Percentiles rank a stretch among this genome's conserved stretches.
These are phyloP conservation scores for Crotophaga sulcirostris DNA, from an alignment of 2,113 vertebrate genomes.

Conservation along the genomic window DNA sequence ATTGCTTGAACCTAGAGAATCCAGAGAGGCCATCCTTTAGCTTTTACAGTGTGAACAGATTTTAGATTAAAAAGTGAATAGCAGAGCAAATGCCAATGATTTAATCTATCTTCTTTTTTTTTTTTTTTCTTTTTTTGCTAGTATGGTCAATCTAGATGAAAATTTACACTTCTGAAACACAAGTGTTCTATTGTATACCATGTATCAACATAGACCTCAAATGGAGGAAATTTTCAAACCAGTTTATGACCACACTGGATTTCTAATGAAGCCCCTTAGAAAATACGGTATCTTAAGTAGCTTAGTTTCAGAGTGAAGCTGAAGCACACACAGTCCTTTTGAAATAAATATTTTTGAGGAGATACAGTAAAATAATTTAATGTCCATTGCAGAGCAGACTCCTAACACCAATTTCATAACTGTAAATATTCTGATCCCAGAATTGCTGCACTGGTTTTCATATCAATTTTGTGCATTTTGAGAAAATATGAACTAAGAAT, in stretches of 20 bases:
- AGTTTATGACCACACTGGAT: background rate
- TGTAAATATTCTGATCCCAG: slow-evolving; percentile 3
- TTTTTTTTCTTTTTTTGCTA: background rate
- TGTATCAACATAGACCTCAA: background rate
- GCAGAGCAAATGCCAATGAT: background rate
- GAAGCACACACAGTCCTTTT: background rate
- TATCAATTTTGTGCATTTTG: background rate
- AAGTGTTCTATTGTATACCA: background rate
- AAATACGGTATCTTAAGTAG: background rate
- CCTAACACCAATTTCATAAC: background rate
- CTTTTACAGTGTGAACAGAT: accelerated
- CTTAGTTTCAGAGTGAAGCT: background rate
- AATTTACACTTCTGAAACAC: background rate
- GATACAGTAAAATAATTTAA: background rate
- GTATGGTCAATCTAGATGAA: background rate
- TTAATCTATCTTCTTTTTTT: too few relatives aligned
- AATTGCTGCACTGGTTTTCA: background rate
- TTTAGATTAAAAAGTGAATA: background rate
- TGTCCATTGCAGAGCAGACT: background rate
- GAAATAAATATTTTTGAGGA: background rate
- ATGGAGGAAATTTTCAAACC: background rate
- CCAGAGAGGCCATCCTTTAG: background rate
- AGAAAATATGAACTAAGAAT: background rate
- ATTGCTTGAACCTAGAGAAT: background rate
- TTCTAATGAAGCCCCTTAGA: background rate